A percentile compares a stretch with the other conserved stretches of the same genome.
Evolutionary conservation across 2,888 invertebrate genomes (phyloP).

Genomic region (Machimus rusticus): DNA sequence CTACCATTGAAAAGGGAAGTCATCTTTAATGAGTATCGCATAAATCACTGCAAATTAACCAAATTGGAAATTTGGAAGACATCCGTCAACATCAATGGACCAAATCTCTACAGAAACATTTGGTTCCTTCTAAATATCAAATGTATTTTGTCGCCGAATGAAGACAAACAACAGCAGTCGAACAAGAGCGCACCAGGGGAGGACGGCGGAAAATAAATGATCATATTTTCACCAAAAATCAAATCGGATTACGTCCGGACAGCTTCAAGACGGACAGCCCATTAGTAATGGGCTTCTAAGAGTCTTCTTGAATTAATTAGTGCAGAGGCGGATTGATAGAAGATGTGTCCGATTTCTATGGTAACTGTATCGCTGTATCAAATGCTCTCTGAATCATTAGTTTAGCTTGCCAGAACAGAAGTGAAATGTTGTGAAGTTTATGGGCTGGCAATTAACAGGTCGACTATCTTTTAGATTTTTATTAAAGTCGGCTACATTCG

Average conservation of each 20-base stretch:
- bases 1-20: background rate
- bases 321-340: background rate
- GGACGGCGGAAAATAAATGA: background rate
- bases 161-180: background rate
- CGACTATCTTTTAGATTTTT: background rate
- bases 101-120: background rate
- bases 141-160: background rate
- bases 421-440: background rate
- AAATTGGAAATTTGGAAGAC: background rate
- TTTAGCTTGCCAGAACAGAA: background rate
- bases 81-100: background rate
- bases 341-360: background rate
- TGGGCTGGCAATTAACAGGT: background rate
- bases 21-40: background rate
- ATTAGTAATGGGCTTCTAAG: background rate
- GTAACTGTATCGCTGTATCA: background rate
- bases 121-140: background rate
- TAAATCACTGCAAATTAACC: background rate
- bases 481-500: background rate
- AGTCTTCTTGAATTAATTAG: background rate
- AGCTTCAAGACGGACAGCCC: background rate
- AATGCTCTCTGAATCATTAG: background rate
- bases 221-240: background rate
- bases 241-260: background rate
- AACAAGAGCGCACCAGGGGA: background rate